phyloP scores from a whole-genome alignment of 92 coral and sea anemone species.

The Porites lobata region DNA sequence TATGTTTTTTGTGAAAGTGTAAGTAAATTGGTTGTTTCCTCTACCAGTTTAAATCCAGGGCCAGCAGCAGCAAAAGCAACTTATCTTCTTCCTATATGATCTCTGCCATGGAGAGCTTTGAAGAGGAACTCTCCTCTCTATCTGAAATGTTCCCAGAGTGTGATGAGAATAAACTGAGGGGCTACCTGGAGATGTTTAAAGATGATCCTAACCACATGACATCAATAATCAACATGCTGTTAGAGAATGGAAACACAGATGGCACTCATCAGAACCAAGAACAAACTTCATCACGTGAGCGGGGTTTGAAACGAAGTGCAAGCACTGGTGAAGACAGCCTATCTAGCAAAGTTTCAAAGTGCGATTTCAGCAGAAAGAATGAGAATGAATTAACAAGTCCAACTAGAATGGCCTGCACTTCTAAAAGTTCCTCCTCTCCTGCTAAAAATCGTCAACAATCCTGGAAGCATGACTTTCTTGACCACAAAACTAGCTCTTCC shows the following conservation, averaged over 20 bases:
- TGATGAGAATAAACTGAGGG: constrained; percentile 25
- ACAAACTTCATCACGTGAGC: not conserved
- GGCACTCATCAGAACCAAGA: not conserved
- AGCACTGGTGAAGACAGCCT: not conserved
- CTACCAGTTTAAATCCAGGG: not conserved
- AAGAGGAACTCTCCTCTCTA: constrained; percentile 24
- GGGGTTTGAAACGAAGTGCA: constrained; percentile 5
- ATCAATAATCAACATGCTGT: constrained; percentile 39
- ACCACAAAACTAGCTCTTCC: not conserved
- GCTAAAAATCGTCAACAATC: not conserved
- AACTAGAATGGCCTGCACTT: not conserved
- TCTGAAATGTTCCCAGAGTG: constrained; percentile 61
- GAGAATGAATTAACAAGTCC: not conserved
- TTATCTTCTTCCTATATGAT: not conserved
- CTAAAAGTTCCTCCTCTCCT: not conserved
- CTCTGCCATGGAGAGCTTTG: not conserved
- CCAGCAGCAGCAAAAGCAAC: not conserved
- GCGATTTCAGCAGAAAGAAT: not conserved
- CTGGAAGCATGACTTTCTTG: not conserved
- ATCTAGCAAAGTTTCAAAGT: not conserved
- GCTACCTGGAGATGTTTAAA: constrained; percentile 41
- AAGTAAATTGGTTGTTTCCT: not conserved
- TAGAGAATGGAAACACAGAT: constrained; percentile 17
- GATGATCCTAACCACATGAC: constrained; percentile 49
- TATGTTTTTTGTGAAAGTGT: no score